Conservation (phyloP, 2,797 vertebrate species). For the Ficedula albicollis region DNA sequence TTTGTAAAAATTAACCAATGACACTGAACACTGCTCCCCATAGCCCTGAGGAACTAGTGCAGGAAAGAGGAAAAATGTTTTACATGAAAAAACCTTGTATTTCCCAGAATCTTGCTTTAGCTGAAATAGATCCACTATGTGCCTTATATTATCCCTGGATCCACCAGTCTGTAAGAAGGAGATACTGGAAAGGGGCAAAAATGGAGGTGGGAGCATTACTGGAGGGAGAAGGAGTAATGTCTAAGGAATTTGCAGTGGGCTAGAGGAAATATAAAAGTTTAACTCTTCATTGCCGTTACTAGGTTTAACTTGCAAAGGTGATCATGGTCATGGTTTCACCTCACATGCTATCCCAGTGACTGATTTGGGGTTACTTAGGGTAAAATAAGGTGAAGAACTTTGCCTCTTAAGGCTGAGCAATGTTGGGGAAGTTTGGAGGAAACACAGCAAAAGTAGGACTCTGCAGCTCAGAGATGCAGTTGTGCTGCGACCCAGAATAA, state of each 20-base stretch:
- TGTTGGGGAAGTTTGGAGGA: not conserved
- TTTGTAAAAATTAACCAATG: conserved; percentile 31
- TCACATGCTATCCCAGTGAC: not conserved
- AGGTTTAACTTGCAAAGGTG: not conserved
- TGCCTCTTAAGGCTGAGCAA: not conserved
- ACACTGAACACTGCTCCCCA: not conserved
- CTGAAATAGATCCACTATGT: not conserved
- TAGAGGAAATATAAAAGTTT: not conserved
- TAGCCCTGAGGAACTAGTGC: not conserved
- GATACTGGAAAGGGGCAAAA: not conserved
- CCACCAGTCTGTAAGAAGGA: not conserved
- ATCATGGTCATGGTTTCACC: rapidly evolving
- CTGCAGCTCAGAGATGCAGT: not conserved
- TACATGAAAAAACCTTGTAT: not conserved
- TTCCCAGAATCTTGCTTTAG: not conserved
- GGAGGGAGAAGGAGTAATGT: not conserved
- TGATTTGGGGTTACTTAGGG: not conserved
- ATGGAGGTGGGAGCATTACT: not conserved
- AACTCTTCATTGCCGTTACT: not conserved
- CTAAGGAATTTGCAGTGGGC: not conserved
- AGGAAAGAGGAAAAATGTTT: not conserved
- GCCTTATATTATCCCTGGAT: not conserved
- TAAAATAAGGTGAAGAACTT: not conserved
- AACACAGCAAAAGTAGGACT: not conserved
- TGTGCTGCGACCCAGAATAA: not conserved